Evolutionary conservation across 1,140 invertebrate genomes (phyloP), one percentile per base, ranked within the genome.

Genomic region (Scaptomyza montana): DNA sequence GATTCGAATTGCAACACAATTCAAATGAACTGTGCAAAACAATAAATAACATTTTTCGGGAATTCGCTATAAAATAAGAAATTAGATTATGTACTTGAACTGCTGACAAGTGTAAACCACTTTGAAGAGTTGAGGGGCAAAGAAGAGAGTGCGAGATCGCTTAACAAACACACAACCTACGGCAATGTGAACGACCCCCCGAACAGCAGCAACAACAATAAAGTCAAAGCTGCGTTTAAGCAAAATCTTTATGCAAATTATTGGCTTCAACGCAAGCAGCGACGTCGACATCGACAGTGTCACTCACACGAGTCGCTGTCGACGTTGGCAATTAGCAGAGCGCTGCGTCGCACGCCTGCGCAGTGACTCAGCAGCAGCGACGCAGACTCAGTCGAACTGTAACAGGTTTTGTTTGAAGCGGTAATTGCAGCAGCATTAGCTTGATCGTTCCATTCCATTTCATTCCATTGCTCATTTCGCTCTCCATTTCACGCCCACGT

Each of bases 161-260:
- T 60, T 62, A 79, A 71, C 63, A 51, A 54, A 87, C 75, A n/a
- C 67, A 51, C 60, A 84, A 86, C 81, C 78, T 80, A 85, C 74
- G 81, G 81, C 70, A 73, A 79, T 74, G 82, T 86, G 81, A 86
- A 86, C 69, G 81, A 86, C 69, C 81, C 68, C 43, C 57, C 57
- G 60, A 33, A 36, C 36, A 43, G 33, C 30, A 39, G 19, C 55
- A 62, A n/a, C 51, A 55, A 9, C 25, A 49, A 16, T 46, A 59
- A 54, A 66, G 33, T 43, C 33, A 12, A 13, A 51, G 60, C 19
- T 78, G 55, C 77, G 71, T 80, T 80, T 77, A 80, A 80, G 78
- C 78, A 57, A 63, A 69, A 87, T 65, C 50, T 72, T 67, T 76
- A 87, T 87, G 82, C 78, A 87, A 87, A 87, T 87, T 82, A 78